Conservation (phyloP, 2,797 vertebrate species). For the Microchirus variegatus region DNA sequence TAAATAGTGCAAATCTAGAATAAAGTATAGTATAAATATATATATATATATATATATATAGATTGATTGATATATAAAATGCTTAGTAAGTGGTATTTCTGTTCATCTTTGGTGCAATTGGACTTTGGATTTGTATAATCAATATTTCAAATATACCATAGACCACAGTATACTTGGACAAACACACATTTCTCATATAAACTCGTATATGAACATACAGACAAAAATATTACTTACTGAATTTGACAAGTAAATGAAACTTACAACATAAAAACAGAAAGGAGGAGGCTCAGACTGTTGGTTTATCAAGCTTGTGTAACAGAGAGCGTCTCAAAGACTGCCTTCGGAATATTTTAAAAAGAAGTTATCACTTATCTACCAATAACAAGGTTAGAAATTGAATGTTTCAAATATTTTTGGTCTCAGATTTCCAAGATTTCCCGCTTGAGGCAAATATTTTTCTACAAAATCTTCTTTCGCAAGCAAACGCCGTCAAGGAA, state of each 20-base stretch:
- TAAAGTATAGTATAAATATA: neutral
- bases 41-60: too few relatives aligned
- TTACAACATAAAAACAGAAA: constrained; percentile 47
- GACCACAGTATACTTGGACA: constrained; percentile 65
- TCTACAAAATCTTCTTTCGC: neutral
- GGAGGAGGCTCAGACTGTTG: constrained; percentile 62
- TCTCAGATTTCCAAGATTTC: neutral
- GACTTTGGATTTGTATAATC: constrained; percentile 77
- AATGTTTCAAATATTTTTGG: neutral
- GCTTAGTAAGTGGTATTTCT: neutral
- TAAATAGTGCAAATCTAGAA: neutral
- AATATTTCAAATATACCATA: constrained; percentile 63
- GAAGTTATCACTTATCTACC: too few relatives aligned
- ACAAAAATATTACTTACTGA: constrained; percentile 82
- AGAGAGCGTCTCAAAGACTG: constrained; percentile 59
- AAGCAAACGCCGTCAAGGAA: constrained; percentile 1
- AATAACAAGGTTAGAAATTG: neutral
- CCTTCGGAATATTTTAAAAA: constrained; percentile 11
- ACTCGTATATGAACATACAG: constrained; percentile 82
- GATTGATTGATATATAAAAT: too few relatives aligned
- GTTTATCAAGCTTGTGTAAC: constrained; percentile 53
- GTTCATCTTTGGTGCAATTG: neutral
- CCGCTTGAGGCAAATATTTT: neutral
- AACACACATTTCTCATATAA: constrained; percentile 82
- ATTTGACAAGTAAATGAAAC: constrained; percentile 39